Conservation (phyloP, 2,888 invertebrate species). For the Cephus nigrinus region DNA sequence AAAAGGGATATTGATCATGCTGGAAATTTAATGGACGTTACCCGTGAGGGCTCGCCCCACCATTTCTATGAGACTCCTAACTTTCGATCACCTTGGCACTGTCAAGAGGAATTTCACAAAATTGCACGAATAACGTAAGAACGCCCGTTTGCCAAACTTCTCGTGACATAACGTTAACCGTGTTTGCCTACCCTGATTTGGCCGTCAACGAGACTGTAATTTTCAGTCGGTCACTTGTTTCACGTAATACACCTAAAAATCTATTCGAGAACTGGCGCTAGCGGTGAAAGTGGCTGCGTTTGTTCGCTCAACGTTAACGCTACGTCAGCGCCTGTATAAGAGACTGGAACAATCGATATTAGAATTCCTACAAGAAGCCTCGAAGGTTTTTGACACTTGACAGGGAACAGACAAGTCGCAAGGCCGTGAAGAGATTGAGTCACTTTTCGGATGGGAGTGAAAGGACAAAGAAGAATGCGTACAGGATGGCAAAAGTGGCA, state of each 20-base stretch:
- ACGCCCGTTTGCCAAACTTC: background rate
- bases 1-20: background rate
- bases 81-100: slow-evolving; percentile 7
- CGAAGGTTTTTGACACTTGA: background rate
- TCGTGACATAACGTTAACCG: background rate
- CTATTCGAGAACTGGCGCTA: background rate
- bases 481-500: too few relatives aligned
- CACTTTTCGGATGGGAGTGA: background rate
- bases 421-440: background rate
- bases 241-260: slow-evolving; percentile 16
- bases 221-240: slow-evolving; percentile 8
- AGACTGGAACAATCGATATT: background rate
- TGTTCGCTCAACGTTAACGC: slow-evolving; percentile 14
- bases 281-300: slow-evolving; percentile 18
- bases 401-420: background rate
- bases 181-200: background rate
- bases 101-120: background rate
- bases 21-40: background rate
- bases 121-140: background rate
- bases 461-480: background rate
- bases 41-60: background rate
- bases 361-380: background rate
- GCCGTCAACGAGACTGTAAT: background rate
- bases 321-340: background rate
- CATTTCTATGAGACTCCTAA: background rate